Conservation (phyloP, 2,797 vertebrate genomes). For the Xiphophorus birchmanni region DNA sequence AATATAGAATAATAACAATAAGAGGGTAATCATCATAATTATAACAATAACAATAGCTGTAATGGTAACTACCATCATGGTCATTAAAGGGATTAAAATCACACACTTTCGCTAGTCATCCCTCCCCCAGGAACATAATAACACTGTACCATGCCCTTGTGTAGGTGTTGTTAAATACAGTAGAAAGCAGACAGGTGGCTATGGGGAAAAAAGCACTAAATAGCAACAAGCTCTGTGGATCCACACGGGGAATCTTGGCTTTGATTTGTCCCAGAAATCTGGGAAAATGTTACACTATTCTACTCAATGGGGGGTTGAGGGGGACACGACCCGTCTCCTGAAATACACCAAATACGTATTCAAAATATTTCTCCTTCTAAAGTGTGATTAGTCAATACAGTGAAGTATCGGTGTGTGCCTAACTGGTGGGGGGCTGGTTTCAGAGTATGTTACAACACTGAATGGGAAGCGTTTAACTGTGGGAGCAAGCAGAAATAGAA, state of each 20-base stretch:
- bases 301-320: conserved; percentile 50
- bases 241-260: conserved; percentile 74
- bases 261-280: conserved; percentile 79
- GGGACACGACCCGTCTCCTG: conserved; percentile 59
- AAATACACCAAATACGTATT: conserved; percentile 62
- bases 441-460: conserved; percentile 65
- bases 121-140: conserved; percentile 58
- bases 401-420: conserved; percentile 69
- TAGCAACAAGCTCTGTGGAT: conserved; percentile 67
- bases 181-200: conserved; percentile 64
- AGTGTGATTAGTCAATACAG: conserved; percentile 71
- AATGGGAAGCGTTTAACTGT: conserved; percentile 40
- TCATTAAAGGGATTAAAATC: conserved; percentile 72
- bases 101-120: conserved; percentile 65
- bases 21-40: conserved; percentile 75
- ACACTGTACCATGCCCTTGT: conserved; percentile 64
- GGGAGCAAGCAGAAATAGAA: conserved; percentile 53
- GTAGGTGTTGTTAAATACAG: conserved; percentile 67
- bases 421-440: conserved; percentile 41
- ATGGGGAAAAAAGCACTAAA: conserved; percentile 68
- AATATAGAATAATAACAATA: conserved; percentile 76
- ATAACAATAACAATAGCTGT: conserved; percentile 78
- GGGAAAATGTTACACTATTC: conserved; percentile 78
- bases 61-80: conserved; percentile 78
- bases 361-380: conserved; percentile 44